phyloP scores from a whole-genome alignment of 2,888 invertebrate species.

The Tetranychus piercei region DNA sequence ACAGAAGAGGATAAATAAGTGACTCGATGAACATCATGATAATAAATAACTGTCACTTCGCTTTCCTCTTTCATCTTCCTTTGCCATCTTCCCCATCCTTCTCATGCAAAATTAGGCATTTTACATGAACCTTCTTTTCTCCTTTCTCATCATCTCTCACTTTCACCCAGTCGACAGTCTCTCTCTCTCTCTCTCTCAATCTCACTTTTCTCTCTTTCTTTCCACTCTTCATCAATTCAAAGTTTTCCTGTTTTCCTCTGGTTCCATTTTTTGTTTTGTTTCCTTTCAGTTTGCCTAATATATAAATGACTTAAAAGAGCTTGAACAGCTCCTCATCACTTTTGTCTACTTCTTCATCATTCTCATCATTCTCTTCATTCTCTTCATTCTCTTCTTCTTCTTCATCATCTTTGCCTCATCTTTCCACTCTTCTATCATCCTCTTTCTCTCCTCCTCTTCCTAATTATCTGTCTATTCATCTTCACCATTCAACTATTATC shows the following conservation, averaged over 20 bases:
- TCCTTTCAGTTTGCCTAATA: slow-evolving; percentile 4
- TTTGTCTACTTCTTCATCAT: not conserved
- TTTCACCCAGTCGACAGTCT: not conserved
- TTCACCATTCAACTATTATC: not conserved
- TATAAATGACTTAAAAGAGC: too few species aligned
- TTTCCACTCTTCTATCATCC: not conserved
- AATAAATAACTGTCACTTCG: not conserved
- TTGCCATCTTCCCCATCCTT: slow-evolving; percentile 3
- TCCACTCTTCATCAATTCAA: slow-evolving; percentile 9
- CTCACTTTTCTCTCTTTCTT: slow-evolving; percentile 6
- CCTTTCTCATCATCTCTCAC: slow-evolving; percentile 9
- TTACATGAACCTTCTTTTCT: slow-evolving; percentile 11
- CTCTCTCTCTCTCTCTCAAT: slow-evolving; percentile 5
- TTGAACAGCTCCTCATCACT: not conserved
- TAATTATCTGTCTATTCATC: not conserved
- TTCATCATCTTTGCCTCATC: not conserved
- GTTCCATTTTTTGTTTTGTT: slow-evolving; percentile 10
- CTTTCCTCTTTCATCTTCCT: not conserved
- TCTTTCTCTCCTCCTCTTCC: slow-evolving; percentile 3
- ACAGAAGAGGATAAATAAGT: too few species aligned
- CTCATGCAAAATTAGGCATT: slow-evolving; percentile 12
- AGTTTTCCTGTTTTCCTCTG: slow-evolving; percentile 7
- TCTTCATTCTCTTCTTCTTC: not conserved
- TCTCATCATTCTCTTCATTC: not conserved
- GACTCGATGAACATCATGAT: not conserved